Evolutionary conservation across 2,797 vertebrate genomes (phyloP), one percentile per base, ranked within the genome.

Genomic region (Tamandua tetradactyla): DNA sequence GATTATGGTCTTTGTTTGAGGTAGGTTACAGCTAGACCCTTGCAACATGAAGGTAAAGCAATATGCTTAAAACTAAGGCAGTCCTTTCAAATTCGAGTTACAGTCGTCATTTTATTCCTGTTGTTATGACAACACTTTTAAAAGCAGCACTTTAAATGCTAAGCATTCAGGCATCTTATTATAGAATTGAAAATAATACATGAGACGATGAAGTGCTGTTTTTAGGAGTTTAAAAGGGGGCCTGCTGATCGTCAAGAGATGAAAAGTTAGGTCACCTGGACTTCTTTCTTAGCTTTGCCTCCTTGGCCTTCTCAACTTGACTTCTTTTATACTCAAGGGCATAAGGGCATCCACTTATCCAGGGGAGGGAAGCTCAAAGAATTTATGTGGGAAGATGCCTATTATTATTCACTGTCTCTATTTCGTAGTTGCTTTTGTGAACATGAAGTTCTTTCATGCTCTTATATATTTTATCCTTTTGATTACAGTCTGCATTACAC

Each of bases 121-220:
- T 96, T 97, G 96, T 97, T 96, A 97, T 96, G 97, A 95, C 95
- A 97, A 97, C 96, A 87, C 87, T 83, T 89, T 82, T 75, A 87
- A 95, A 80, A 96, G 95, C 85, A 97, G 94, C 85, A 69, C 93
- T 96, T 93, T 47, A 75, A 66, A 79, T 11, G 71, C 76, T 93
- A 57, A 61, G 74, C 81, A 32, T 76, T 79, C 76, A 84, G 87
- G 57, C 84, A 30, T 89, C 95, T 95, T 86, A 95, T 83, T 96
- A 94, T 86, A 96, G 94, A 52, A 66, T 75, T 61, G 85, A 75
- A 82, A 79, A 71, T 89, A 42, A 85, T 32, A 57, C 55, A 35
- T 1, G 15, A 20, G 52, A 66, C 37, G 69, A 40, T 6, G 7
- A 25, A 61, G n/a, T 5, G 7, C 47, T 87, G 47, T 25, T 61